Conservation (phyloP, 2,113 vertebrate species). For the Xiphorhynchus elegans region DNA sequence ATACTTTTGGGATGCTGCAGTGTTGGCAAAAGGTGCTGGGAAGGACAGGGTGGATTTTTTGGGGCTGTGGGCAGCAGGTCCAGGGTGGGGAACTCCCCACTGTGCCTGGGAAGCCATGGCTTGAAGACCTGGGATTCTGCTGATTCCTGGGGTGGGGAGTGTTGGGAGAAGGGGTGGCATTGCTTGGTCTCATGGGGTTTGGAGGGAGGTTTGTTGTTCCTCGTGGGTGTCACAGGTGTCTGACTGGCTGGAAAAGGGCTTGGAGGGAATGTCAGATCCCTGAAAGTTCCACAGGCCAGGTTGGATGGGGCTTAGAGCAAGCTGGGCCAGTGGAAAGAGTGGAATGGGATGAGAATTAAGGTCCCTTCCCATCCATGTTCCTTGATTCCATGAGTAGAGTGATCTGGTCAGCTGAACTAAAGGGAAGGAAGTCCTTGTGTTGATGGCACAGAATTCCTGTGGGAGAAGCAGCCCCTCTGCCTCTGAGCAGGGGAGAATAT, state of each 20-base stretch:
- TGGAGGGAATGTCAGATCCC: neutral
- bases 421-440: neutral
- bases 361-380: neutral
- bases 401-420: rapidly evolving
- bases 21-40: neutral
- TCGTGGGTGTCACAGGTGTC: neutral
- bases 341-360: neutral
- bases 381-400: neutral
- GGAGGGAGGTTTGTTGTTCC: neutral
- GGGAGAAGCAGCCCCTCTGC: neutral
- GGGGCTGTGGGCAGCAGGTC: neutral
- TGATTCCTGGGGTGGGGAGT: neutral
- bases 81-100: neutral
- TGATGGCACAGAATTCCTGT: neutral
- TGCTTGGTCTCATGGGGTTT: neutral
- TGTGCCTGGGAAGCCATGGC: neutral
- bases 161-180: neutral
- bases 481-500: neutral
- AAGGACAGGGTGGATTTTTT: neutral
- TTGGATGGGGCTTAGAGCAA: neutral
- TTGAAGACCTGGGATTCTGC: neutral
- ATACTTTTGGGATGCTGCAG: neutral
- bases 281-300: neutral
- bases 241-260: neutral
- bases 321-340: neutral